Conservation (phyloP, 37 sponge, comb jelly and placozoan genomes). For the Mnemiopsis leidyi region DNA sequence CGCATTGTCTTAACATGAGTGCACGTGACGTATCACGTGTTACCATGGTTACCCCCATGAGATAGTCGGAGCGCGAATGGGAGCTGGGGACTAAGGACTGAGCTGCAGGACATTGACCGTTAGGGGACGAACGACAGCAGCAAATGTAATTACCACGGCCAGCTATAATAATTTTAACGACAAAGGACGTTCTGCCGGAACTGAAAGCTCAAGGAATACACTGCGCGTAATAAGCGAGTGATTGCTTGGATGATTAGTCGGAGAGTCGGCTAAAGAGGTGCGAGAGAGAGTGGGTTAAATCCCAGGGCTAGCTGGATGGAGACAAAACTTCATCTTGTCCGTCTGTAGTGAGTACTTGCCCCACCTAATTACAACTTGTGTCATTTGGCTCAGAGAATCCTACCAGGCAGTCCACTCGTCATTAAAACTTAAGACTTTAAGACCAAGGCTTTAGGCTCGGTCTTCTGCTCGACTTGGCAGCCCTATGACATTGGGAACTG, state of each 20-base stretch:
- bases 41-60: background rate
- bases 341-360: background rate
- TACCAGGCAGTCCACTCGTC: too few species aligned
- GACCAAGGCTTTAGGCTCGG: too few species aligned
- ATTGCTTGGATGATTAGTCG: background rate
- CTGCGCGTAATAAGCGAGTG: background rate
- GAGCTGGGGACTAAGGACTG: background rate
- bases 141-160: constrained; percentile 7
- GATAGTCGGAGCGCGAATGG: background rate
- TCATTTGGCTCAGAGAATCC: background rate
- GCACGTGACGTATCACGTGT: constrained; percentile 29
- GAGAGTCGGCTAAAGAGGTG: background rate
- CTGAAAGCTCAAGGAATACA: background rate
- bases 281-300: too few species aligned
- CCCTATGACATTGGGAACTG: too few species aligned
- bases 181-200: constrained; percentile 5
- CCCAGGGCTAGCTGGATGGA: background rate
- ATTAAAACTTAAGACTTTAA: too few species aligned
- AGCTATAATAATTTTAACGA: constrained; percentile 21
- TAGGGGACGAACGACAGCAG: background rate
- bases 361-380: background rate
- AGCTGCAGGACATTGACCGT: constrained; percentile 15
- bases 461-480: too few species aligned
- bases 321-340: background rate
- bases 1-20: background rate